Evolutionary conservation across 2,113 vertebrate species (phyloP).

Genomic region (Microcebus griseorufus): DNA sequence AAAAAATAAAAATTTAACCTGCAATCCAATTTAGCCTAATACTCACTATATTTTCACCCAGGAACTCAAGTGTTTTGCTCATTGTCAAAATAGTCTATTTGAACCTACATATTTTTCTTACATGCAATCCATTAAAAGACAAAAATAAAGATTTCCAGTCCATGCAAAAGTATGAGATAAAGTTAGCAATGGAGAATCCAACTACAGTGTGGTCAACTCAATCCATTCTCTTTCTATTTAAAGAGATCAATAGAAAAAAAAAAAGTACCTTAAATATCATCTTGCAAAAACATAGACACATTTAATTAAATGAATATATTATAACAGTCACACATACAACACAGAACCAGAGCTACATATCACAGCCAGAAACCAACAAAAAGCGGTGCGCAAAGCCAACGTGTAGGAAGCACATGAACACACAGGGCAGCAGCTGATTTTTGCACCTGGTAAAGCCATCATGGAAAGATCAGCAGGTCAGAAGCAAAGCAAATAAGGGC

Average conservation of each 20-base stretch:
- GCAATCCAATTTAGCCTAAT: constrained; percentile 46
- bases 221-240: constrained; percentile 61
- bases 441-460: constrained; percentile 83
- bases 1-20: constrained; percentile 64
- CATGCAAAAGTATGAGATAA: constrained; percentile 73
- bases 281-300: constrained; percentile 67
- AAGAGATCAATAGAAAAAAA: constrained; percentile 16
- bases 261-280: constrained; percentile 64
- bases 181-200: constrained; percentile 71
- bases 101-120: constrained; percentile 60
- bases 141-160: constrained; percentile 70
- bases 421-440: constrained; percentile 80
- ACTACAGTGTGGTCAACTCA: constrained; percentile 60
- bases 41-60: constrained; percentile 56
- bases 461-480: constrained; percentile 87
- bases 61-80: constrained; percentile 44
- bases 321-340: constrained; percentile 69
- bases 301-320: constrained; percentile 62
- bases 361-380: constrained; percentile 77
- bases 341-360: constrained; percentile 71
- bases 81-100: constrained; percentile 72
- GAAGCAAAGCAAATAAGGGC: constrained; percentile 75
- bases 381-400: constrained; percentile 82
- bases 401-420: constrained; percentile 70
- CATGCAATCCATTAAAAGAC: constrained; percentile 76